Percentiles rank a stretch among this genome's conserved stretches.
phyloP scores from a whole-genome alignment of 2,113 vertebrate species.

The Asarcornis scutulata region DNA sequence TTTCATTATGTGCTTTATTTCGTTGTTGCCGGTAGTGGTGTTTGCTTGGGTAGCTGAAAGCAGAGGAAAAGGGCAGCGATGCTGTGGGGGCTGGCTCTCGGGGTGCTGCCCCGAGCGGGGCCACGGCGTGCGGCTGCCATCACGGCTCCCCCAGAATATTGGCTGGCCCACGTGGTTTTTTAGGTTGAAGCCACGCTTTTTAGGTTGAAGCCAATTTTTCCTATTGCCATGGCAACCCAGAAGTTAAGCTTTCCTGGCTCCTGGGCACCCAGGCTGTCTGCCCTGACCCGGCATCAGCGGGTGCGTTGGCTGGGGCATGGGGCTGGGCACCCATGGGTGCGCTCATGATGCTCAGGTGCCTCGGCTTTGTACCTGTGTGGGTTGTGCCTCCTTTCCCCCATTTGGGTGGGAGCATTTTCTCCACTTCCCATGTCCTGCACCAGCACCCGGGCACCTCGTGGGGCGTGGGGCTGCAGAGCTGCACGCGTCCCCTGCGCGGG shows the following conservation, averaged over 20 bases:
- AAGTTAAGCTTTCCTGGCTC: not conserved
- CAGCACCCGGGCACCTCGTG: not conserved
- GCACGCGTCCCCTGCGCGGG: not conserved
- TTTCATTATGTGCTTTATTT: not conserved
- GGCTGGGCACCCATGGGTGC: no score
- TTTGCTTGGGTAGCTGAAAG: not conserved
- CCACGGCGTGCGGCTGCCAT: accelerated
- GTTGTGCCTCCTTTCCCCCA: no score
- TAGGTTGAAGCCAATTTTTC: not conserved
- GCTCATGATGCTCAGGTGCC: no score
- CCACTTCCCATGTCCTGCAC: no score
- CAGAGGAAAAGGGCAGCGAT: accelerated
- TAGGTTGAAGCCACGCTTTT: accelerated
- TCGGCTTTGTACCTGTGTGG: no score
- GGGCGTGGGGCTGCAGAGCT: not conserved
- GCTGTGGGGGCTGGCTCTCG: not conserved
- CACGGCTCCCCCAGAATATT: not conserved
- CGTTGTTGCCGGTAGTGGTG: not conserved
- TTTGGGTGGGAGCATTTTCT: no score
- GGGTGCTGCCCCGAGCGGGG: not conserved
- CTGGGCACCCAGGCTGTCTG: not conserved
- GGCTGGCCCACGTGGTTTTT: accelerated
- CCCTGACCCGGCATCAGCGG: not conserved
- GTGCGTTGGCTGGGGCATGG: not conserved
- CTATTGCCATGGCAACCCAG: accelerated